Percentiles rank a stretch among this genome's conserved stretches.
phyloP scores from a whole-genome alignment of 1,140 invertebrate genomes.

The Dryas iulia region DNA sequence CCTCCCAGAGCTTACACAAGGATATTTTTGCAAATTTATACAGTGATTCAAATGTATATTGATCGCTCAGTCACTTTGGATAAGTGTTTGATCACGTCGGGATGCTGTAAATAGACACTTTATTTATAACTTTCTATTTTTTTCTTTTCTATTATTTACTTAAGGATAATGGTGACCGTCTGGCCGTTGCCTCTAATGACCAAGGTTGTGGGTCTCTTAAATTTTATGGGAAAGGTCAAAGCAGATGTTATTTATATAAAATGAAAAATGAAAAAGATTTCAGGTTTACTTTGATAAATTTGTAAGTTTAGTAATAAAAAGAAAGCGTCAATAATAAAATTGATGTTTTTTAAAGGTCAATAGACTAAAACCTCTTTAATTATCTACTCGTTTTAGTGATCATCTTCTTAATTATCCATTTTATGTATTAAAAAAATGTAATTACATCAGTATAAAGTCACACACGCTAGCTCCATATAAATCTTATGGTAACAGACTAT shows the following conservation, averaged over 20 bases:
- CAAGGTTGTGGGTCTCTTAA: not conserved
- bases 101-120: not conserved
- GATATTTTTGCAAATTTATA: constrained; percentile 49
- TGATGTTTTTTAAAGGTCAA: no score
- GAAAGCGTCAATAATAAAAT: no score
- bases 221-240: not conserved
- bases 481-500: not conserved
- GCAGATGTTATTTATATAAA: not conserved
- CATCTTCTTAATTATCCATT: not conserved
- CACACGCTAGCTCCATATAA: not conserved
- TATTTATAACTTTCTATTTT: not conserved
- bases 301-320: no score
- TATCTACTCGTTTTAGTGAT: no score
- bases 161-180: not conserved
- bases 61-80: constrained; percentile 20
- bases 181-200: not conserved
- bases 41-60: constrained; percentile 24
- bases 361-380: no score
- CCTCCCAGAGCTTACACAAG: constrained; percentile 47
- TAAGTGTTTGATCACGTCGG: constrained; percentile 17
- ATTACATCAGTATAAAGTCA: not conserved
- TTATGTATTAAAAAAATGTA: not conserved
- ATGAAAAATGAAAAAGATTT: not conserved
- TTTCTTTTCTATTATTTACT: no score
- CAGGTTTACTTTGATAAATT: no score